Evolutionary conservation across 2,888 invertebrate genomes (phyloP).

Genomic region (Gortyna flavago): DNA sequence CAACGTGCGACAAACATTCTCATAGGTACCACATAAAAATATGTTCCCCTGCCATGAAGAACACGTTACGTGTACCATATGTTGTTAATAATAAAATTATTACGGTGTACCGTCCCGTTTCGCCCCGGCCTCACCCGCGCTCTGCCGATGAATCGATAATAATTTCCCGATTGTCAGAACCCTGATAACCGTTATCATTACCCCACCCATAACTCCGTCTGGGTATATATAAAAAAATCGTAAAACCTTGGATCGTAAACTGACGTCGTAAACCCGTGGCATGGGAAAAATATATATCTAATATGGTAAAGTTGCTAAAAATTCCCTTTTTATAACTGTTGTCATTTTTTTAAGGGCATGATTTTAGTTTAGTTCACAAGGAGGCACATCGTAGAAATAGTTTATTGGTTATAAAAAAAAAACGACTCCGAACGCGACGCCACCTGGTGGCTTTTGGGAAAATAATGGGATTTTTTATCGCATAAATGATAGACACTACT

Average conservation of each 20-base stretch:
- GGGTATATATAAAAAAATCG: slow-evolving; percentile 76
- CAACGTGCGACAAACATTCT: slow-evolving; percentile 35
- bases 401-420: slow-evolving; percentile 49
- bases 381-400: slow-evolving; percentile 17
- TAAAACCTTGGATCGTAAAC: slow-evolving; percentile 67
- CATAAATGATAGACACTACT: slow-evolving; percentile 21
- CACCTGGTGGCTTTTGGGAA: slow-evolving; percentile 55
- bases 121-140: slow-evolving; percentile 42
- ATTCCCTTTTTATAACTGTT: slow-evolving; percentile 58
- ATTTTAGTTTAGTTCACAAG: slow-evolving; percentile 39
- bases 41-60: slow-evolving; percentile 27
- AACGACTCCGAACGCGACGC: slow-evolving; percentile 8
- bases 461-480: slow-evolving; percentile 46
- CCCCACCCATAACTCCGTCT: slow-evolving; percentile 55
- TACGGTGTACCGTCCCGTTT: slow-evolving; percentile 45
- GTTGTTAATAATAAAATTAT: slow-evolving; percentile 63
- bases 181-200: slow-evolving; percentile 71
- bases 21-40: slow-evolving; percentile 45
- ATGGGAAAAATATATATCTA: slow-evolving; percentile 61
- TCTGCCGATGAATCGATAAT: slow-evolving; percentile 63
- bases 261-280: slow-evolving; percentile 56
- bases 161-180: slow-evolving; percentile 49
- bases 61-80: slow-evolving; percentile 57
- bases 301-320: slow-evolving; percentile 65
- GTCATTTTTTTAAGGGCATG: slow-evolving; percentile 52